Conservation (phyloP, 2,888 invertebrate genomes). For the Cistogaster globosa region DNA sequence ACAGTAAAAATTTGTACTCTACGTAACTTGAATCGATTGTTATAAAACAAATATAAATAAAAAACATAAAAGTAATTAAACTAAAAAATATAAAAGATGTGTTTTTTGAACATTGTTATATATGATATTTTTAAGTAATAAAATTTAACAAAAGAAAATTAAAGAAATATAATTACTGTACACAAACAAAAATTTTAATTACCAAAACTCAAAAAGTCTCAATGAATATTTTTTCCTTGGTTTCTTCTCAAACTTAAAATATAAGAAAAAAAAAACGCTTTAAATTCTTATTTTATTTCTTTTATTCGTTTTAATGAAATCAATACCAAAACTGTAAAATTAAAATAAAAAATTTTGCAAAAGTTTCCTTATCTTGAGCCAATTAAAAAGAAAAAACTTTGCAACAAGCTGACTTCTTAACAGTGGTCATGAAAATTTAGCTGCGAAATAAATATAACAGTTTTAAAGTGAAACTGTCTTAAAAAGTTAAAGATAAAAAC, state of each 20-base stretch:
- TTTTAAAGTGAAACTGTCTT: conserved; percentile 36
- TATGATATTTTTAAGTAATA: no score
- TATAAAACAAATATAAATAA: no score
- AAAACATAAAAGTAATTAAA: no score
- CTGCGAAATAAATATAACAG: neutral
- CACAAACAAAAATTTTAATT: no score
- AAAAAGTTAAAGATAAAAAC: conserved; percentile 40
- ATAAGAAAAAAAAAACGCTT: neutral
- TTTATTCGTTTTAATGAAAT: conserved; percentile 50
- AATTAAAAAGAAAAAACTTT: conserved; percentile 24
- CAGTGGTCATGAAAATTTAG: conserved; percentile 55
- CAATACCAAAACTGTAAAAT: conserved; percentile 40
- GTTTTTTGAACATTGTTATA: no score
- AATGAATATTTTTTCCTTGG: conserved; percentile 22
- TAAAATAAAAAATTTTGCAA: neutral
- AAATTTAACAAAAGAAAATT: no score
- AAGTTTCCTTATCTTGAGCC: conserved; percentile 43
- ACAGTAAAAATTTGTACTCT: no score
- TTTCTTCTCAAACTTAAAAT: neutral
- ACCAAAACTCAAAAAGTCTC: no score
- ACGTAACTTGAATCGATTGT: no score
- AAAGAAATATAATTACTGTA: no score
- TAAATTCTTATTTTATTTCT: conserved; percentile 14
- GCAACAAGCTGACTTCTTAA: conserved; percentile 27
- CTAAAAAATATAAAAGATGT: no score